Percentiles rank a stretch among this genome's conserved stretches.
These are phyloP conservation scores for Anoplius nigerrimus DNA, from an alignment of 2,888 invertebrate genomes.

Conservation along the genomic window DNA sequence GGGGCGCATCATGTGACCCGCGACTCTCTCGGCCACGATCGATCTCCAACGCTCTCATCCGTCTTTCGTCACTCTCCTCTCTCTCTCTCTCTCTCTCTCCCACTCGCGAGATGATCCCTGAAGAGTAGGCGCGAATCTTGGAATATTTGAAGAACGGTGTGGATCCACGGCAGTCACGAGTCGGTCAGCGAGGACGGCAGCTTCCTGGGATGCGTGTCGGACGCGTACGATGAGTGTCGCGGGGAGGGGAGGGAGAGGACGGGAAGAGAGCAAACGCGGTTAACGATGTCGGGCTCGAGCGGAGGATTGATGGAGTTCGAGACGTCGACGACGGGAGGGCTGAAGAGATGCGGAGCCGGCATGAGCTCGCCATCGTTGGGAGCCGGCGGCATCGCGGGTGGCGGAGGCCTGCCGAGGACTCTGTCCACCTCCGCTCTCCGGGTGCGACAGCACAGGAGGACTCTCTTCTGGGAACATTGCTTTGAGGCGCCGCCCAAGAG, in stretches of 20 bases:
- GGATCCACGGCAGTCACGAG: too few relatives aligned
- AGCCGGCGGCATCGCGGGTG: constrained; percentile 56
- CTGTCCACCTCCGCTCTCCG: constrained; percentile 88
- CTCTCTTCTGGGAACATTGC: constrained; percentile 91
- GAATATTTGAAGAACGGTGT: too few relatives aligned
- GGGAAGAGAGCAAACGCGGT: constrained; percentile 10
- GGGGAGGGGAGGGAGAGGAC: neutral
- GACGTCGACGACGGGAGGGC: constrained; percentile 23
- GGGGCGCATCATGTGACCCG: too few relatives aligned
- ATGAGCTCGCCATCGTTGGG: constrained; percentile 74
- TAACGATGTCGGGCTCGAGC: constrained; percentile 67
- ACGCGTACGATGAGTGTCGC: too few relatives aligned
- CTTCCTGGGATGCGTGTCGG: too few relatives aligned
- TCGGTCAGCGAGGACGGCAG: too few relatives aligned
- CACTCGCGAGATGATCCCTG: too few relatives aligned
- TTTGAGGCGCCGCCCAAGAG: constrained; percentile 83
- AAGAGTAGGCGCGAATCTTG: too few relatives aligned
- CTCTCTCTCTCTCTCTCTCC: too few relatives aligned
- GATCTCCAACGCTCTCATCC: too few relatives aligned
- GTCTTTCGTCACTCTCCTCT: too few relatives aligned
- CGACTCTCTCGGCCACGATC: too few relatives aligned
- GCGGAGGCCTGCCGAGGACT: constrained; percentile 80
- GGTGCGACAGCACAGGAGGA: constrained; percentile 81
- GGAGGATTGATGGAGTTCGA: constrained; percentile 64
- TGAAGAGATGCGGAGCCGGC: constrained; percentile 74